These are phyloP conservation scores for Sander vitreus DNA, from an alignment of 2,113 vertebrate species.

Conservation along the genomic window DNA sequence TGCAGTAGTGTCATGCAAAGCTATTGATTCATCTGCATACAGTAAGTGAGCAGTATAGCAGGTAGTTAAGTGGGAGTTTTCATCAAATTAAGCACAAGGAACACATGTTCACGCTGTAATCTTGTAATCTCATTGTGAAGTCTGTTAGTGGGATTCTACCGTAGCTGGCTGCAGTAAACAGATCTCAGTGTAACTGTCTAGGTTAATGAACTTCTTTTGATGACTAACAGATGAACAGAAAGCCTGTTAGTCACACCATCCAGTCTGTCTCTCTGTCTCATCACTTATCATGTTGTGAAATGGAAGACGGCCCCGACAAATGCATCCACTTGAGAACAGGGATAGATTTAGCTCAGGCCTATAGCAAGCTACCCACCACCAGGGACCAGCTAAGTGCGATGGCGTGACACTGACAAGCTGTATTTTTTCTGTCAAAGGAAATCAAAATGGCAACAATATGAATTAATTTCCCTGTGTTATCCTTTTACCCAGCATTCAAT, in stretches of 20 bases:
- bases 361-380: not conserved
- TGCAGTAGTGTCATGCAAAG: not conserved
- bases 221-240: conserved; percentile 52
- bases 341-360: not conserved
- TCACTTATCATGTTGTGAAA: conserved; percentile 20
- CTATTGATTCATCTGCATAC: conserved; percentile 47
- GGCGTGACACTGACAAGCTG: conserved; percentile 2
- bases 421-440: conserved; percentile 45
- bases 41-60: conserved; percentile 21
- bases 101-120: conserved; percentile 69
- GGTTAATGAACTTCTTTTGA: conserved; percentile 46
- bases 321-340: no score
- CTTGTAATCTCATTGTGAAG: conserved; percentile 73
- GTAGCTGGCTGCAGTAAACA: conserved; percentile 53
- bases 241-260: conserved; percentile 34
- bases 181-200: conserved; percentile 44
- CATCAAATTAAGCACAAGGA: conserved; percentile 66
- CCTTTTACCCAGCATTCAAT: not conserved
- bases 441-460: conserved; percentile 41
- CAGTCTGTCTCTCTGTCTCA: conserved; percentile 28
- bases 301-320: not conserved
- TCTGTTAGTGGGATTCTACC: conserved; percentile 38
- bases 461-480: conserved; percentile 24
- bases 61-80: conserved; percentile 51
- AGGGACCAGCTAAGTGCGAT: not conserved